Conservation (phyloP, 2,888 invertebrate species). For the Drosophila heteroneura region DNA sequence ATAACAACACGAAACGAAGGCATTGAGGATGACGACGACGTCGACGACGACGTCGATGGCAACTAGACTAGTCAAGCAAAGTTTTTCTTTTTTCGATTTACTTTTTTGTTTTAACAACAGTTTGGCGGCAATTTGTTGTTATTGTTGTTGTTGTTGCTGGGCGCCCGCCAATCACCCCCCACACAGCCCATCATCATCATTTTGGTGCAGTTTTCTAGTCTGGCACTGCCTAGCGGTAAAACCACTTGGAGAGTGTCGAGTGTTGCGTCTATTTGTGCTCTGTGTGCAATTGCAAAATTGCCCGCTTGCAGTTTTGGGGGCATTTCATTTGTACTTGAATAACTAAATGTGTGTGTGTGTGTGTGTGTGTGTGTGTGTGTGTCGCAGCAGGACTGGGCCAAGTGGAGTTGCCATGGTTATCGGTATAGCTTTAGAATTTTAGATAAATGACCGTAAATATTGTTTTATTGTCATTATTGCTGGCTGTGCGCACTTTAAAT, state of each 20-base stretch:
- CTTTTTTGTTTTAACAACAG: slow-evolving; percentile 43
- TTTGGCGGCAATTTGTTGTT: slow-evolving; percentile 45
- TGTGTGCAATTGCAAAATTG: slow-evolving; percentile 47
- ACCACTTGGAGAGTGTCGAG: slow-evolving; percentile 51
- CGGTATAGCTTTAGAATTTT: slow-evolving; percentile 1
- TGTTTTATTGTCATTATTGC: slow-evolving; percentile 2
- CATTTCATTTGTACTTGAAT: slow-evolving; percentile 15
- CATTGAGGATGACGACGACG: slow-evolving; percentile 34
- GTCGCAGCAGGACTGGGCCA: slow-evolving; percentile 7
- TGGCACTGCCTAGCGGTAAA: slow-evolving; percentile 49
- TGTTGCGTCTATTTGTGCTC: slow-evolving; percentile 45
- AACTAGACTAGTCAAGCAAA: slow-evolving; percentile 50
- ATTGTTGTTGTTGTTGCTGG: slow-evolving; percentile 21
- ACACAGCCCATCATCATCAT: background rate
- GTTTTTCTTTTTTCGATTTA: slow-evolving; percentile 23
- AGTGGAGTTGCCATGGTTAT: slow-evolving; percentile 23
- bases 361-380: background rate
- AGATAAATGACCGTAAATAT: slow-evolving; percentile 27
- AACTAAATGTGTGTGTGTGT: background rate
- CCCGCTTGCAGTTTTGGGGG: slow-evolving; percentile 38
- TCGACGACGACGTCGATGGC: slow-evolving; percentile 35
- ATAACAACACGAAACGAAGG: slow-evolving; percentile 46
- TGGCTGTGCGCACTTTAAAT: background rate
- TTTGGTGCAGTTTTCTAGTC: slow-evolving; percentile 3
- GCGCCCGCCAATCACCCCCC: background rate